Conservation (phyloP, 2,888 invertebrate species). For the Stenchaetothrips biformis region DNA sequence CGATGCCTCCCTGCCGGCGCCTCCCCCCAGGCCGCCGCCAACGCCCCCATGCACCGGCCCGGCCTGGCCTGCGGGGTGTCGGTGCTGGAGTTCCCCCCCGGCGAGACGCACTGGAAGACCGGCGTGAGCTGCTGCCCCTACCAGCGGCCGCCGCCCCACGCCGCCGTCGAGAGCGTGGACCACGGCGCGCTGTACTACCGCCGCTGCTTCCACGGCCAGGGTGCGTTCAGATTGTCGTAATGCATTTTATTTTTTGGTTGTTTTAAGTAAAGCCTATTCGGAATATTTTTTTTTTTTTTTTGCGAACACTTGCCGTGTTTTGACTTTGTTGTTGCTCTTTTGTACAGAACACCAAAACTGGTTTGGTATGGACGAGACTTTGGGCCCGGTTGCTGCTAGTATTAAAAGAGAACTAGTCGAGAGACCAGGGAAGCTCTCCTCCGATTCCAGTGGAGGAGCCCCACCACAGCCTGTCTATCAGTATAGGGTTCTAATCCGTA, state of each 20-base stretch:
- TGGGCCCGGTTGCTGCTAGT: conserved; percentile 88
- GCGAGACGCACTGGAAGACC: conserved; percentile 71
- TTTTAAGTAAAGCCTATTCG: too few relatives aligned
- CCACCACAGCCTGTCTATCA: conserved; percentile 57
- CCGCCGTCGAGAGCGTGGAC: conserved; percentile 71
- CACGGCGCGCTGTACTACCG: conserved; percentile 86
- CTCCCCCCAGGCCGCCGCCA: conserved; percentile 34
- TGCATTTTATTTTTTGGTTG: too few relatives aligned
- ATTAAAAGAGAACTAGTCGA: conserved; percentile 71
- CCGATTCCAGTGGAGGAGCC: conserved; percentile 39
- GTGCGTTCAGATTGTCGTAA: too few relatives aligned
- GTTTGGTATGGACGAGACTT: conserved; percentile 91
- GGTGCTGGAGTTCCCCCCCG: conserved; percentile 69
- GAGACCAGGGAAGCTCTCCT: conserved; percentile 45
- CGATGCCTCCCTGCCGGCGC: conserved; percentile 45
- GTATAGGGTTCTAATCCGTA: conserved; percentile 83
- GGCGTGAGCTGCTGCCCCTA: conserved; percentile 57
- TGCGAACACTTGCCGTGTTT: neutral
- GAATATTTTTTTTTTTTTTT: neutral
- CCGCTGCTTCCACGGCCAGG: conserved; percentile 79
- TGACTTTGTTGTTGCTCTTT: conserved; percentile 31
- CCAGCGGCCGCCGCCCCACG: conserved; percentile 51
- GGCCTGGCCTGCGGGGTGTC: conserved; percentile 80
- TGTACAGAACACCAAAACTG: conserved; percentile 87
- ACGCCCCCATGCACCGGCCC: conserved; percentile 60